Conservation (phyloP, 2,113 vertebrate genomes). For the Hoplias malabaricus region DNA sequence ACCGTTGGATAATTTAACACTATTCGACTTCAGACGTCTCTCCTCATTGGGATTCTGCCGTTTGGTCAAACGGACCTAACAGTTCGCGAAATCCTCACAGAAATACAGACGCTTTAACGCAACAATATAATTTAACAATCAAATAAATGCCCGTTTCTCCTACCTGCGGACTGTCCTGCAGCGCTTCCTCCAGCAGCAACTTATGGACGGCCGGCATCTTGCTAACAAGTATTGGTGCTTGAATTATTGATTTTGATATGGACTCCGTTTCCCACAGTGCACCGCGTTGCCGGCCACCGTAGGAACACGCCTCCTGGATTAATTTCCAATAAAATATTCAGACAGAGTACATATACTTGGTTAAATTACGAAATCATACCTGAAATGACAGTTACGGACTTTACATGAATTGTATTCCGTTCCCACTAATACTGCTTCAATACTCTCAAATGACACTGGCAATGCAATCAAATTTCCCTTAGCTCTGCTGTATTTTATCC, state of each 20-base stretch:
- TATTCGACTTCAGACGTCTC: not conserved
- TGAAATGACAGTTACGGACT: not conserved
- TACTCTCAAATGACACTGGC: not conserved
- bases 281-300: not conserved
- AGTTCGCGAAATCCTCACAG: not conserved
- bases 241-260: slow-evolving; percentile 62
- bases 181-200: slow-evolving; percentile 90
- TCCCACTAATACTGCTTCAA: not conserved
- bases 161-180: slow-evolving; percentile 98
- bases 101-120: not conserved
- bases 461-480: not conserved
- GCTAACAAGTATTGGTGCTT: slow-evolving; percentile 59
- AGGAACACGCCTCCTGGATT: not conserved
- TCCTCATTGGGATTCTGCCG: not conserved
- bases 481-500: not conserved
- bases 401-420: not conserved
- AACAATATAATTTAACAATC: not conserved
- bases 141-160: not conserved
- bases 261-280: slow-evolving; percentile 71
- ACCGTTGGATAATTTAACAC: not conserved
- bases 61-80: not conserved
- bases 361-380: not conserved
- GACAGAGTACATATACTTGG: not conserved
- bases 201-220: slow-evolving; percentile 94
- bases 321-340: not conserved